Base-by-base conservation (phyloP, 1,140 invertebrate genomes). In the Chlorops oryzae region DNA sequence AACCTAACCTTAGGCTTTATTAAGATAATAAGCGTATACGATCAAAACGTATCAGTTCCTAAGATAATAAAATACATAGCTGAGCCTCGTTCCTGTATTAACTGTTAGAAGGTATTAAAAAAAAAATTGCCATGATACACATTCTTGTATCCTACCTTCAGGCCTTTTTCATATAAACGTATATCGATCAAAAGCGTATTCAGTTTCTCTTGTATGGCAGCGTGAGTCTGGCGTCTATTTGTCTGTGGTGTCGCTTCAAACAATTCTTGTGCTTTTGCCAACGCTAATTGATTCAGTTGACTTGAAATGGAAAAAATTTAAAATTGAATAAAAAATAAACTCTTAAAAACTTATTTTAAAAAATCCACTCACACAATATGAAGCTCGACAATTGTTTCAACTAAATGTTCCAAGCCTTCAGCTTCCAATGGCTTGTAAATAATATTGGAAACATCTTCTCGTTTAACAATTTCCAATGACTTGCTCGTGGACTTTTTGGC, bases 161-260 rank as follows among this genome's bases (percentile, higher is more conserved):
- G 74, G 5, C 88, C 90, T 73, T 92, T 94, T 48, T 93, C 87
- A 75, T 90, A 95, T 17, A 93, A 73, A 54, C 82, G 80, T 24
- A 92, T 82, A 64, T 92, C 90, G 40, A 80, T 79, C 15, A 85
- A 75, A 10, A 92, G 67, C 17, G 81, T 76, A 65, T 88, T 88
- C 1, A 95, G 72, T 63, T 86, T 87, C 50, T 95, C 88, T 73
- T 92, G 87, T 22, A 90, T 68, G 37, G 88, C 84, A 18, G 80
- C 81, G 61, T 89, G 86, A 1, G 83, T 86, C 70, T 90, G 87
- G 37, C 86, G 77, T 56, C 85, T 72, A 66, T 78, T 80, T 55
- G 84, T 81, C 59, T 86, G 79, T 13, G 88, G 70, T 42, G 85
- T 81, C 41, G 83, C 79, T 51, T 86, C 82, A 57, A 82, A 84